These are phyloP conservation scores for Clitarchus hookeri DNA, from an alignment of 2,888 invertebrate species.

Conservation along the genomic window DNA sequence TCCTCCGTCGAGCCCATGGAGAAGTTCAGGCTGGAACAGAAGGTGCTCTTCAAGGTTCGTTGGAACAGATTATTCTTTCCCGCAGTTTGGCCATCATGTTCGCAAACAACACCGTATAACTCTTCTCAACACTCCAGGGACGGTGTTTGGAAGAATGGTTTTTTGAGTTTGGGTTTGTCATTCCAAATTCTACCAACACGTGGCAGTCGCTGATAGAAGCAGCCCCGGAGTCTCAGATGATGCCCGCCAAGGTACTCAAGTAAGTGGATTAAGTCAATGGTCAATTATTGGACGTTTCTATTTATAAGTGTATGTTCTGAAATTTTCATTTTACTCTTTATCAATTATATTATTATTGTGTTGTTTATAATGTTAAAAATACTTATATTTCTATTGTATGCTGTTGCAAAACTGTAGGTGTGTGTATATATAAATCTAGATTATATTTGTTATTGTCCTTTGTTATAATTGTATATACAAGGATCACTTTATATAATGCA, in stretches of 20 bases:
- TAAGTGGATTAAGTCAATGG: conserved; percentile 53
- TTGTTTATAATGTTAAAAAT: too few relatives aligned
- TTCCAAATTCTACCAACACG: conserved; percentile 97
- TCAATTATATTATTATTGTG: too few relatives aligned
- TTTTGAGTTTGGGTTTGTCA: conserved; percentile 99
- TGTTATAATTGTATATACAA: too few relatives aligned
- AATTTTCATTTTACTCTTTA: too few relatives aligned
- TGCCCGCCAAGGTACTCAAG: conserved; percentile 99
- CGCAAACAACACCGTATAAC: neutral
- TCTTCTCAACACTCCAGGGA: conserved; percentile 62
- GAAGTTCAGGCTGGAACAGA: conserved; percentile 91
- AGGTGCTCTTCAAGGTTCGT: conserved; percentile 61
- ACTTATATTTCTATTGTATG: too few relatives aligned
- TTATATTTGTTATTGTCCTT: too few relatives aligned
- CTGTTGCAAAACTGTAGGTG: too few relatives aligned
- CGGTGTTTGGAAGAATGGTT: conserved; percentile 97
- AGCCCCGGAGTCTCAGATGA: conserved; percentile 99
- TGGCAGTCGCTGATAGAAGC: conserved; percentile 99
- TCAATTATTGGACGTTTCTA: too few relatives aligned
- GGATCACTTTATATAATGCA: too few relatives aligned
- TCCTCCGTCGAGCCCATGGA: conserved; percentile 92
- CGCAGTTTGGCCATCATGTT: neutral
- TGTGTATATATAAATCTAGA: too few relatives aligned
- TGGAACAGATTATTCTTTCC: neutral
- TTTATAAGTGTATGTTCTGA: too few relatives aligned